Evolutionary conservation across 2,888 invertebrate genomes (phyloP).

Genomic region (Melieria omissa): DNA sequence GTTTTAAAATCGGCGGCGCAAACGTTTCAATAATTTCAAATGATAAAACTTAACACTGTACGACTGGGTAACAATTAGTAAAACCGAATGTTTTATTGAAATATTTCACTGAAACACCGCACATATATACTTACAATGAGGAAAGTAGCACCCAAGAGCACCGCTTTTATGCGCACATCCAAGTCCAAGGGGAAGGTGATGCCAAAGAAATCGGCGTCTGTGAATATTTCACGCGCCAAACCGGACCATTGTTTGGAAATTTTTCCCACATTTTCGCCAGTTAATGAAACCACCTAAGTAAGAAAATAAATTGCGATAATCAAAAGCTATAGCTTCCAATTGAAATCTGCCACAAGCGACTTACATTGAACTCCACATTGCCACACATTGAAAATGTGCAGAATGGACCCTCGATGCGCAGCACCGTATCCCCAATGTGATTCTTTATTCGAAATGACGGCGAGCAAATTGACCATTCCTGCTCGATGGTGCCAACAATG

Average conservation of each 20-base stretch:
- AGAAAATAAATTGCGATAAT: neutral
- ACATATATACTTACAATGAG: constrained; percentile 75
- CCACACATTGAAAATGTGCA: constrained; percentile 84
- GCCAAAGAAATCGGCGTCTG: constrained; percentile 89
- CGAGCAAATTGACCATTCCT: constrained; percentile 80
- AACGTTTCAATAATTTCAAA: constrained; percentile 43
- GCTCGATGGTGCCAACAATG: constrained; percentile 77
- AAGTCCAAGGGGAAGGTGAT: constrained; percentile 91
- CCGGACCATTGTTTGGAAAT: constrained; percentile 94
- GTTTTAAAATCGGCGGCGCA: constrained; percentile 44
- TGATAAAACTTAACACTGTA: constrained; percentile 45
- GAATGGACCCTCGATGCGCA: constrained; percentile 83
- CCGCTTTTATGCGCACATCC: constrained; percentile 86
- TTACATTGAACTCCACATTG: constrained; percentile 84
- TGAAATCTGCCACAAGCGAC: constrained; percentile 14
- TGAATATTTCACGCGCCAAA: constrained; percentile 81
- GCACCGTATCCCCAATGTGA: constrained; percentile 77
- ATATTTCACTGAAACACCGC: too few species aligned
- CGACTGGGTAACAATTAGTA: constrained; percentile 26
- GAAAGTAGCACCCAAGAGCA: constrained; percentile 82
- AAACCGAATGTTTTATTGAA: neutral
- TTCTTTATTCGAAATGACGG: constrained; percentile 82
- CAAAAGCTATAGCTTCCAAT: neutral
- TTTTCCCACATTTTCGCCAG: constrained; percentile 83
- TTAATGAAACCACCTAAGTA: constrained; percentile 77